Evolutionary conservation across 2,888 invertebrate species (phyloP).

Genomic region (Auanema sp.): DNA sequence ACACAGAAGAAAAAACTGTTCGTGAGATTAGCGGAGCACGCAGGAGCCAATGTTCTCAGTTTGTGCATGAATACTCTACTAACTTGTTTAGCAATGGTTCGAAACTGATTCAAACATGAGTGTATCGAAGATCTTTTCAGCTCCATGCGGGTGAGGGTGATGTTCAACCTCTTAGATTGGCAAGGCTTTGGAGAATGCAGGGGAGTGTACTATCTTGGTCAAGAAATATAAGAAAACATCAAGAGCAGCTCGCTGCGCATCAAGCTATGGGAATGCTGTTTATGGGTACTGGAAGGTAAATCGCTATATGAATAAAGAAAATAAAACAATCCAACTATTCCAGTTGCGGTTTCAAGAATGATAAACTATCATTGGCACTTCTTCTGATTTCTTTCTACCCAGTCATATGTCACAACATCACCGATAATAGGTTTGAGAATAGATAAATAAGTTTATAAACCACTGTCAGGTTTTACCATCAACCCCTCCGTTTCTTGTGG

Average conservation of each 20-base stretch:
- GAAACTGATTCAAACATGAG: not conserved
- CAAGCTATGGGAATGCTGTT: slow-evolving; percentile 90
- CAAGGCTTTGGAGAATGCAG: slow-evolving; percentile 76
- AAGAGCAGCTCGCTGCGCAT: slow-evolving; percentile 90
- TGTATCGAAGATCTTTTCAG: not conserved
- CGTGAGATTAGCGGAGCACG: slow-evolving; percentile 62
- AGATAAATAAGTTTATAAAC: not conserved
- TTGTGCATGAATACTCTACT: slow-evolving; percentile 83
- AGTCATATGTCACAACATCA: slow-evolving; percentile 91
- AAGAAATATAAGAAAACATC: slow-evolving; percentile 78
- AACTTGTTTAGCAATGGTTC: slow-evolving; percentile 79
- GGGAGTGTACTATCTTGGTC: slow-evolving; percentile 21
- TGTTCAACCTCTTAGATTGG: slow-evolving; percentile 78
- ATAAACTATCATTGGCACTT: slow-evolving; percentile 83
- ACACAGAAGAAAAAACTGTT: not conserved
- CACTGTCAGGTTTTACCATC: slow-evolving; percentile 82
- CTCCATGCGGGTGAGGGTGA: slow-evolving; percentile 84
- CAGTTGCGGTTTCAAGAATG: slow-evolving; percentile 69
- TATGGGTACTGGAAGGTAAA: slow-evolving; percentile 84
- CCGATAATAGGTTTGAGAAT: slow-evolving; percentile 81
- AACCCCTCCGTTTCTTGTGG: slow-evolving; percentile 93
- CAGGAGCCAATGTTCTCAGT: slow-evolving; percentile 86
- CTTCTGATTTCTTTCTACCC: slow-evolving; percentile 92
- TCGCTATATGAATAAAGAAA: not conserved
- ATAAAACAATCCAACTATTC: slow-evolving; percentile 5